phyloP scores from a whole-genome alignment of 2,113 vertebrate genomes.

The Serinus canaria region DNA sequence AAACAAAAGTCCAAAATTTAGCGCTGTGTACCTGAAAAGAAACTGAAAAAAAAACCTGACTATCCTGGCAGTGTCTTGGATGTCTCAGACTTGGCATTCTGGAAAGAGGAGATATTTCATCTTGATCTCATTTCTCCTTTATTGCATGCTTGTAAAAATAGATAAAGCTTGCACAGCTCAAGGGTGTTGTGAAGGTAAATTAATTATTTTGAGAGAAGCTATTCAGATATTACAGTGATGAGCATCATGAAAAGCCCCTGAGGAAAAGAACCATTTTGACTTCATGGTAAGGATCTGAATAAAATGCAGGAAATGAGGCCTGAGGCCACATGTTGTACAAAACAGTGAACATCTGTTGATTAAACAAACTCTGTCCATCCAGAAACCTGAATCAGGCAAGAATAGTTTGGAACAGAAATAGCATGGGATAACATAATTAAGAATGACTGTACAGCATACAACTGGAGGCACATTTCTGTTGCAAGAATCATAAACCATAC shows the following conservation, averaged over 20 bases:
- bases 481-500: not conserved
- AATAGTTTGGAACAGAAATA: not conserved
- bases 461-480: not conserved
- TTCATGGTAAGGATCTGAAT: conserved; percentile 1
- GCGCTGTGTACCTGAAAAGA: not conserved
- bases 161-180: conserved; percentile 4
- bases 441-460: not conserved
- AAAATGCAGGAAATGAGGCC: conserved; percentile 11
- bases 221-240: conserved; percentile 9
- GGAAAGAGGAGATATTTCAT: not conserved
- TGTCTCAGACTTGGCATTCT: not conserved
- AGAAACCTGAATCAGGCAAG: not conserved
- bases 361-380: not conserved
- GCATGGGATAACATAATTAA: not conserved
- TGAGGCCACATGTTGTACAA: not conserved
- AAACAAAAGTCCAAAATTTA: not conserved
- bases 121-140: not conserved
- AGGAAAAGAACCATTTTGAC: conserved; percentile 13
- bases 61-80: not conserved
- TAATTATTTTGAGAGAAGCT: conserved; percentile 42
- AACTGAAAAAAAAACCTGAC: not conserved
- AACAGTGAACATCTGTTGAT: conserved; percentile 43
- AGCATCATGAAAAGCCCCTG: not conserved
- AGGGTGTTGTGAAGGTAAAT: conserved; percentile 24
- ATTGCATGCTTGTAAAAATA: not conserved